Base-by-base conservation (phyloP, 2,797 vertebrate genomes). In the Mus minutoides region DNA sequence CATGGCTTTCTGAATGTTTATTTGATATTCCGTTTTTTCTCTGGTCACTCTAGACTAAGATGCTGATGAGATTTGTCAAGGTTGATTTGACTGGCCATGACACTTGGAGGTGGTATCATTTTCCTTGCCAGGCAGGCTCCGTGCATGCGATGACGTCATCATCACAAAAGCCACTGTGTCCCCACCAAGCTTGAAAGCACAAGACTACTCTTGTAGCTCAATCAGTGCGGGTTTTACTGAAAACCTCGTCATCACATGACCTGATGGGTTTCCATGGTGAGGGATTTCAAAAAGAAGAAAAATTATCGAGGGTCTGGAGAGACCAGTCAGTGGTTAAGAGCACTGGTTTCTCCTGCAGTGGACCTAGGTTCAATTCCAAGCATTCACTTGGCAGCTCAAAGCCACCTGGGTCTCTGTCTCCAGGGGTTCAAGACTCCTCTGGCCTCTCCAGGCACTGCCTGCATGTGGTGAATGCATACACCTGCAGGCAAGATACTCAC, bases 1-100 rank as follows among this genome's bases (percentile, higher is more conserved):
- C n/a, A 52, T 67, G 0, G 90, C 49, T 87, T 96, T 95, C 14
- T 77, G 37, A 84, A 91, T 54, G 64, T 78, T 75, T 87, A 29
- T 58, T 60, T 54, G 69, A 29, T 77, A 54, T 31, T 24, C 26
- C 9, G 2, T 31, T 24, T 62, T 83, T 77, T 24, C 67, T 90
- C 91, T 54, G 71, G 24, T 26, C 69, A 31, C 11, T 17, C 37
- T 37, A 9, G 40, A 12, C 43, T 79, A 69, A 69, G 8, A 3
- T 24, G 75, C 37, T 19, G 52, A 14, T 46, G 37, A 21, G 22
- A 49, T 80, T 89, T 91, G 64, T 79, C 76, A 94, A 92, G 77
- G n/a, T 29, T 80, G 29, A 52, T 31, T 46, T 2, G 58, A 34
- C 6, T 85, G 77, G 75, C 49, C 58, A 75, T 19, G 75, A 54